phyloP scores from a whole-genome alignment of 53 echinoderm and acorn worm genomes.

The Holothuria scabra region DNA sequence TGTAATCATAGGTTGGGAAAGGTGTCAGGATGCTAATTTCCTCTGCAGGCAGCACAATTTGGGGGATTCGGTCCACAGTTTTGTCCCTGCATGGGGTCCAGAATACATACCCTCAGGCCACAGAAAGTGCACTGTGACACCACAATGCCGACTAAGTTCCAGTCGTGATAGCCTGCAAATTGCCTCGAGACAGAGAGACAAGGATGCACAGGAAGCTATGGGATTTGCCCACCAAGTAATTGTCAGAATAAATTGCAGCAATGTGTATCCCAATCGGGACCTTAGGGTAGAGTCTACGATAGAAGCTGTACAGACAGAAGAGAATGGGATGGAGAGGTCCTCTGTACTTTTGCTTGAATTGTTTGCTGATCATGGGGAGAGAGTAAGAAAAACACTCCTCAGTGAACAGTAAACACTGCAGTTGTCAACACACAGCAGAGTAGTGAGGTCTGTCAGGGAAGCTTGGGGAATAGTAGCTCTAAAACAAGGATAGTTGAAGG shows the following conservation, averaged over 20 bases:
- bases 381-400: no score
- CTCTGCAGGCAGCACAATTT: conserved; percentile 33
- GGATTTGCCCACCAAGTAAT: conserved; percentile 42
- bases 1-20: conserved; percentile 30
- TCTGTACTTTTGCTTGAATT: no score
- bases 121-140: conserved; percentile 42
- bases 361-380: no score
- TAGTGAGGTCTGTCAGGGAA: no score
- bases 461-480: no score
- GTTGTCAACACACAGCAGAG: no score
- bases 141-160: neutral
- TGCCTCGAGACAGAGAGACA: conserved; percentile 15
- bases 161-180: conserved; percentile 10
- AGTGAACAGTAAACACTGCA: no score
- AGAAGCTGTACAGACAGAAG: no score
- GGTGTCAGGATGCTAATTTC: conserved; percentile 44
- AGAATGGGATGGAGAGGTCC: no score
- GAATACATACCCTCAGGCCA: conserved; percentile 37
- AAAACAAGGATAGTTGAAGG: no score
- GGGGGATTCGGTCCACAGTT: conserved; percentile 42
- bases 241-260: conserved; percentile 24
- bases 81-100: conserved; percentile 36
- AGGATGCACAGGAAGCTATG: conserved; percentile 24
- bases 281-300: no score
- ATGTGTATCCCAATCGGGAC: no score